Conservation (phyloP, 2,888 invertebrate species). For the Drosophila kambysellisi region DNA sequence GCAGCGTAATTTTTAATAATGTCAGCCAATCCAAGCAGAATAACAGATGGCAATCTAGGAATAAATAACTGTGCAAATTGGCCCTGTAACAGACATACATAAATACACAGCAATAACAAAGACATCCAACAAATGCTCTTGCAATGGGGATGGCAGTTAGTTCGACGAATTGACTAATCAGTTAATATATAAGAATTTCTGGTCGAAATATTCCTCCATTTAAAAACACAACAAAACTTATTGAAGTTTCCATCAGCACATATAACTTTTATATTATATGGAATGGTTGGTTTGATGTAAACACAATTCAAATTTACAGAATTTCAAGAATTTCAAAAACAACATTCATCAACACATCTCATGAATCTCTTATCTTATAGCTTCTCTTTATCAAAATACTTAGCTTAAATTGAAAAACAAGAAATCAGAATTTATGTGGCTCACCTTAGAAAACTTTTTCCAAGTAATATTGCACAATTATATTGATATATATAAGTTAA, state of each 20-base stretch:
- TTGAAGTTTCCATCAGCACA: neutral
- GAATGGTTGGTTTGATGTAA: neutral
- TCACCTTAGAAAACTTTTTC: neutral
- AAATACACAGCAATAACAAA: constrained; percentile 4
- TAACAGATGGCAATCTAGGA: constrained; percentile 16
- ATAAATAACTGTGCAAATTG: constrained; percentile 27
- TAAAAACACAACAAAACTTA: neutral
- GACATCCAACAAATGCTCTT: neutral
- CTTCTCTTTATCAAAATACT: neutral
- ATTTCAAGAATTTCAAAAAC: neutral
- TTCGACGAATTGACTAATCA: neutral
- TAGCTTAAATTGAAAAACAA: neutral
- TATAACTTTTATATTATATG: neutral
- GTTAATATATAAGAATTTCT: neutral
- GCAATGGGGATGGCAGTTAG: neutral
- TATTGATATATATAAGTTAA: too few species aligned
- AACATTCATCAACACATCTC: neutral
- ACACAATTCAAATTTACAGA: neutral
- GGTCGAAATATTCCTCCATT: neutral
- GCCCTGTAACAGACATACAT: neutral
- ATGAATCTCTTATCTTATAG: neutral
- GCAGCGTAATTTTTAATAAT: constrained; percentile 19
- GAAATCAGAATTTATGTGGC: neutral
- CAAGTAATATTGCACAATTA: neutral
- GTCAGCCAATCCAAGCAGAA: constrained; percentile 15